A percentile compares a stretch with the other conserved stretches of the same genome.
These are phyloP conservation scores for Gortyna flavago DNA, from an alignment of 2,888 invertebrate genomes.

Conservation along the genomic window DNA sequence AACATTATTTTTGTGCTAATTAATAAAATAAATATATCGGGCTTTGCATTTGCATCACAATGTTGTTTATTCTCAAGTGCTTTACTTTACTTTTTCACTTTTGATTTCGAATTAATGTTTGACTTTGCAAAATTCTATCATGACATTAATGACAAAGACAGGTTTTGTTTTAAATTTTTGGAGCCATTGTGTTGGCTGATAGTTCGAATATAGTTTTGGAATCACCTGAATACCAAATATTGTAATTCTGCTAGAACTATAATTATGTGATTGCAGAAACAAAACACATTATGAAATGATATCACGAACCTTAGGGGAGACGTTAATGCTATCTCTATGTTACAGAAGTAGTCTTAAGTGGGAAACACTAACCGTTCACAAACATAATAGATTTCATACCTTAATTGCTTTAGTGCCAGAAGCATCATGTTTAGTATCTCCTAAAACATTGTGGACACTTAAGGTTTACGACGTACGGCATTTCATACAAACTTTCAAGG, in stretches of 20 bases:
- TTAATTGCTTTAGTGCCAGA: slow-evolving; percentile 5
- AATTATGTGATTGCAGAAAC: neutral
- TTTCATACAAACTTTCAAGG: too few species aligned
- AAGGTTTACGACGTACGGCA: too few species aligned
- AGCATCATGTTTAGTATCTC: neutral
- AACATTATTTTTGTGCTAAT: too few species aligned
- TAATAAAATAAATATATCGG: too few species aligned
- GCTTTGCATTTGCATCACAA: neutral
- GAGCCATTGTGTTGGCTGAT: neutral
- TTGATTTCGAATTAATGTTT: neutral
- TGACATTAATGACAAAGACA: neutral
- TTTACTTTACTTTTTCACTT: neutral
- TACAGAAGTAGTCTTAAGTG: slow-evolving; percentile 10
- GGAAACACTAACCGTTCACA: slow-evolving; percentile 9
- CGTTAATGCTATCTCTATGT: slow-evolving; percentile 16
- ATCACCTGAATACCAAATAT: neutral
- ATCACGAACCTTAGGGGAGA: neutral
- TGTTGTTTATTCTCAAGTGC: neutral
- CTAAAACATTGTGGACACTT: neutral
- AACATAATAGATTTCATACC: slow-evolving; percentile 14
- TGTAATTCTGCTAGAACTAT: neutral
- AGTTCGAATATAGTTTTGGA: neutral
- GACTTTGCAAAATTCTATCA: neutral
- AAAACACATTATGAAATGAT: neutral
- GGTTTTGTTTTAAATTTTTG: neutral